Evolutionary conservation across 2,888 invertebrate species (phyloP).

Genomic region (Leptothorax acervorum): DNA sequence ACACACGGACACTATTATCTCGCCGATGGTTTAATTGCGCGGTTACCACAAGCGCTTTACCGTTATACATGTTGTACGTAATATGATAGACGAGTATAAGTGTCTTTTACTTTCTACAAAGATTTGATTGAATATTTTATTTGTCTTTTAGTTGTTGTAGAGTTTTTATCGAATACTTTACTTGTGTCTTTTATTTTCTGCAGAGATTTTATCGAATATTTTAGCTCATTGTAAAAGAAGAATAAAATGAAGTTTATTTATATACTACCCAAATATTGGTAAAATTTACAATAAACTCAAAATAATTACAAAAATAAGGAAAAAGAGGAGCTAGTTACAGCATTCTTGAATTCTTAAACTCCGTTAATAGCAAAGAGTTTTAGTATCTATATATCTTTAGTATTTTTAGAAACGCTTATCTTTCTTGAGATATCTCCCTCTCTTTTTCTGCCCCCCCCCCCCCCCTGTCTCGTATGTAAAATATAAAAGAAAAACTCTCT

Average conservation of each 20-base stretch:
- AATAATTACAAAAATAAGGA: neutral
- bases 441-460: neutral
- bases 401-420: neutral
- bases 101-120: conserved; percentile 8
- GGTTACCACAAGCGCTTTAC: neutral
- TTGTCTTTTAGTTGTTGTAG: neutral
- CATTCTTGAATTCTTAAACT: conserved; percentile 3
- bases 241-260: neutral
- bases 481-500: neutral
- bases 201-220: neutral
- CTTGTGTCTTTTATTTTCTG: neutral
- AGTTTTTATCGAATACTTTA: neutral
- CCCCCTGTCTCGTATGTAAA: neutral
- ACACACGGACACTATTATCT: conserved; percentile 41
- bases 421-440: neutral
- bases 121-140: neutral
- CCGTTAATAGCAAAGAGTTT: neutral
- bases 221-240: neutral
- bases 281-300: neutral
- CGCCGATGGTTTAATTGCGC: conserved; percentile 20
- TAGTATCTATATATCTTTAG: neutral
- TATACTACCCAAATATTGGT: neutral
- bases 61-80: neutral
- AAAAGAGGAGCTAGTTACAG: neutral
- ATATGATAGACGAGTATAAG: neutral